Evolutionary conservation across 2,888 invertebrate species (phyloP).

Genomic region (Euplagia quadripunctaria): DNA sequence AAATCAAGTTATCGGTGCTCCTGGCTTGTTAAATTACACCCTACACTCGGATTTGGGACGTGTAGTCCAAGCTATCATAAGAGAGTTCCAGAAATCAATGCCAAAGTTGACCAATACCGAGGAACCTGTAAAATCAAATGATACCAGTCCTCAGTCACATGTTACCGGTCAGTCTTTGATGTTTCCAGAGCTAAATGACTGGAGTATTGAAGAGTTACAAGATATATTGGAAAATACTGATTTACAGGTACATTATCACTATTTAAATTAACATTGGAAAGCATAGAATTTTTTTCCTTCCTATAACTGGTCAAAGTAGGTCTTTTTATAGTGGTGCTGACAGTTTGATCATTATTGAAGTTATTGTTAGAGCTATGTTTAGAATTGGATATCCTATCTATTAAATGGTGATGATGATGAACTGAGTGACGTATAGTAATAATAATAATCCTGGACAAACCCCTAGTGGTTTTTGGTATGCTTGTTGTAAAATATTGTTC

Average conservation of each 20-base stretch:
- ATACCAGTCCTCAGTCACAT: constrained; percentile 70
- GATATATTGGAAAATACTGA: constrained; percentile 91
- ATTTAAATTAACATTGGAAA: background rate
- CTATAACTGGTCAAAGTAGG: too few species aligned
- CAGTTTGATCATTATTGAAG: too few species aligned
- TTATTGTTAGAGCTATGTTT: too few species aligned
- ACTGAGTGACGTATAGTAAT: too few species aligned
- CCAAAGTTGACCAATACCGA: constrained; percentile 75
- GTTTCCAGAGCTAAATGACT: constrained; percentile 76
- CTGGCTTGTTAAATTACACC: constrained; percentile 92
- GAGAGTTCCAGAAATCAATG: constrained; percentile 90
- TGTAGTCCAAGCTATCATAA: constrained; percentile 93
- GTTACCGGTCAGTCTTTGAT: constrained; percentile 64
- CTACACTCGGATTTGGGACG: constrained; percentile 93
- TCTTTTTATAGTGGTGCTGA: too few species aligned
- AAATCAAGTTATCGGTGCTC: constrained; percentile 91
- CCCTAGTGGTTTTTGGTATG: too few species aligned
- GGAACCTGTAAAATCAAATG: constrained; percentile 64
- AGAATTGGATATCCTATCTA: too few species aligned
- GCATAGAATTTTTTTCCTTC: too few species aligned
- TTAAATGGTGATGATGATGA: too few species aligned
- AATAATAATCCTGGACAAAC: too few species aligned
- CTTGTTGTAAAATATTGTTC: too few species aligned
- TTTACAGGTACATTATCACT: constrained; percentile 79
- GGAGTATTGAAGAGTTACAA: constrained; percentile 89